Conservation (phyloP, 2,113 vertebrate species). For the Bubo bubo region DNA sequence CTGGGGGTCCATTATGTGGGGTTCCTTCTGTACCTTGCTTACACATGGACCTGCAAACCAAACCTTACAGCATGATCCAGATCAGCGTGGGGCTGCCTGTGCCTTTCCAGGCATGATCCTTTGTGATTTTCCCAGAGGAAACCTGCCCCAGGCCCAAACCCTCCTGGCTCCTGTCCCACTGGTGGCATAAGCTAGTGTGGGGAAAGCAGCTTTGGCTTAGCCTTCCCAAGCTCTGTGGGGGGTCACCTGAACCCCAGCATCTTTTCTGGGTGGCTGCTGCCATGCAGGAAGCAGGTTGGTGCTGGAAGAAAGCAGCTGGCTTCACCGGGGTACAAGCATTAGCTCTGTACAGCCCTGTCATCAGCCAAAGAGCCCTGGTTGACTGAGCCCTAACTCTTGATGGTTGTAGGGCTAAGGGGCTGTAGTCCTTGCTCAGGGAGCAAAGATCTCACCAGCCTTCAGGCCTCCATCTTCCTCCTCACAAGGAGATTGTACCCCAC, state of each 20-base stretch:
- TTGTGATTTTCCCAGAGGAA: neutral
- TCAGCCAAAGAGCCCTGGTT: neutral
- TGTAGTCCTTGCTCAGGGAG: neutral
- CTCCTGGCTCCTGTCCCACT: neutral
- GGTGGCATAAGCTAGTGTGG: neutral
- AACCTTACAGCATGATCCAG: neutral
- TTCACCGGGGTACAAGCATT: neutral
- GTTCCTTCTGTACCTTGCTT: neutral
- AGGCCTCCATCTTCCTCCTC: neutral
- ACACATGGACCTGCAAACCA: neutral
- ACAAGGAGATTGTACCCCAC: neutral
- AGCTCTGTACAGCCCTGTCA: neutral
- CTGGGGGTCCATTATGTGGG: accelerated
- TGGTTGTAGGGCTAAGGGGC: neutral
- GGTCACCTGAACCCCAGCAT: too few species aligned
- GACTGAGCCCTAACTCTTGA: neutral
- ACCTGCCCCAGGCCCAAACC: neutral
- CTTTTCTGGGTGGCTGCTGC: neutral
- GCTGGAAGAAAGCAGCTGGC: neutral
- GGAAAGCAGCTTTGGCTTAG: neutral
- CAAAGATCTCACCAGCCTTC: neutral
- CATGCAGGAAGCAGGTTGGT: neutral
- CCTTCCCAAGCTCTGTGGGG: neutral
- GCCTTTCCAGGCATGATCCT: neutral
- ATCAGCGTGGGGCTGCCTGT: neutral